Percentiles rank a stretch among this genome's conserved stretches.
Evolutionary conservation across 2,797 vertebrate species (phyloP).

Genomic region (Scyliorhinus canicula): DNA sequence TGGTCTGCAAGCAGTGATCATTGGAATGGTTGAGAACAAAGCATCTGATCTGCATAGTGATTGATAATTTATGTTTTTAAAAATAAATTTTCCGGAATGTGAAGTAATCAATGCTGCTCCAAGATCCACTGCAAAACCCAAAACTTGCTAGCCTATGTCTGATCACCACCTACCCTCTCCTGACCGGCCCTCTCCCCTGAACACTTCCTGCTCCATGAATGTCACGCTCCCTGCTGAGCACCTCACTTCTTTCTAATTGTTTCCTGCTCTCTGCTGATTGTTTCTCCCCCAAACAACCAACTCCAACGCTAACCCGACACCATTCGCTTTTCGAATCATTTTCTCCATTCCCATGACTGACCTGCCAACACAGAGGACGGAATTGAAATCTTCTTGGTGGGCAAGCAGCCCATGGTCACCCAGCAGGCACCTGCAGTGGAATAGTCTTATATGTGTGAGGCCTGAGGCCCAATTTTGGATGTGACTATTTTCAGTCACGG

Average conservation of each 20-base stretch:
- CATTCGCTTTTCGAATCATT: background rate
- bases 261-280: background rate
- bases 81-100: background rate
- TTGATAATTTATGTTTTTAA: no score
- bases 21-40: background rate
- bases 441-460: background rate
- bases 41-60: background rate
- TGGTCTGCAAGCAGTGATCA: background rate
- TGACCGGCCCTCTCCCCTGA: background rate
- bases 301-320: background rate
- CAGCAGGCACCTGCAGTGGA: background rate
- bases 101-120: background rate
- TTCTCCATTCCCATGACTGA: background rate
- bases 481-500: background rate
- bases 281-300: background rate
- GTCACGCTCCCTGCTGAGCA: background rate
- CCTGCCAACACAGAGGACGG: background rate
- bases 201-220: background rate
- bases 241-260: background rate
- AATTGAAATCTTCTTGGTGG: background rate
- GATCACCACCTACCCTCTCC: background rate
- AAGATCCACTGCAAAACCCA: background rate
- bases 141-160: background rate
- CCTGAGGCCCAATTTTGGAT: background rate
- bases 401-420: background rate